These are phyloP conservation scores for Prolemur simus DNA, from an alignment of 2,113 vertebrate genomes.

Conservation along the genomic window DNA sequence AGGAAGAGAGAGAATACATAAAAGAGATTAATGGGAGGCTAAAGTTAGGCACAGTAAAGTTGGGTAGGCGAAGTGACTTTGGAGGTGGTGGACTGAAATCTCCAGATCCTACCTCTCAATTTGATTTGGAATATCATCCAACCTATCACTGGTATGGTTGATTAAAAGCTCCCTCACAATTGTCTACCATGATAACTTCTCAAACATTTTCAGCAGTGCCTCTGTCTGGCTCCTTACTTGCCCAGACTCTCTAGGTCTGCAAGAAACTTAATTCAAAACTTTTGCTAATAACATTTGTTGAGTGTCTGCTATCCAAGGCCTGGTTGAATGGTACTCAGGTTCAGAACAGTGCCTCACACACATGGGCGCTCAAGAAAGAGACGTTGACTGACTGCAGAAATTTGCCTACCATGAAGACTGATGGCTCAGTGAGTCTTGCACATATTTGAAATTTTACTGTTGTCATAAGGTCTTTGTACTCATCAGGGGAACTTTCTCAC, in stretches of 20 bases:
- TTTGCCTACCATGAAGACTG: background rate
- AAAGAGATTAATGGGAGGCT: background rate
- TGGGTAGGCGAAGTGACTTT: background rate
- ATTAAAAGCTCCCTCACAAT: background rate
- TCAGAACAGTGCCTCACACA: background rate
- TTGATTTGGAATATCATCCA: background rate
- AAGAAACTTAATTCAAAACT: background rate
- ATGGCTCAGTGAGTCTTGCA: background rate
- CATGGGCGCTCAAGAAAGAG: background rate
- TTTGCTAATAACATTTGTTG: background rate
- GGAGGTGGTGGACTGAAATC: background rate
- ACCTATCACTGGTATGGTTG: background rate
- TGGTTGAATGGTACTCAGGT: background rate
- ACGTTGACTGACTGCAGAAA: background rate
- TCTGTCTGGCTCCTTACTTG: background rate
- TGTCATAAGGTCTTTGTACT: slow-evolving; percentile 53
- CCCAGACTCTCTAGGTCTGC: background rate
- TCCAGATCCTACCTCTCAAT: background rate
- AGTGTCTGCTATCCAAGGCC: background rate
- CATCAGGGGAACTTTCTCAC: slow-evolving; percentile 48
- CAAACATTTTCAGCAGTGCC: background rate
- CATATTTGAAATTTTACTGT: slow-evolving; percentile 50
- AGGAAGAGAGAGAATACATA: background rate
- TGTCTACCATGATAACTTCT: background rate
- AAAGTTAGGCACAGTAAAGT: background rate